Base-by-base conservation (phyloP, 2,797 vertebrate genomes). In the Ibycter americanus region DNA sequence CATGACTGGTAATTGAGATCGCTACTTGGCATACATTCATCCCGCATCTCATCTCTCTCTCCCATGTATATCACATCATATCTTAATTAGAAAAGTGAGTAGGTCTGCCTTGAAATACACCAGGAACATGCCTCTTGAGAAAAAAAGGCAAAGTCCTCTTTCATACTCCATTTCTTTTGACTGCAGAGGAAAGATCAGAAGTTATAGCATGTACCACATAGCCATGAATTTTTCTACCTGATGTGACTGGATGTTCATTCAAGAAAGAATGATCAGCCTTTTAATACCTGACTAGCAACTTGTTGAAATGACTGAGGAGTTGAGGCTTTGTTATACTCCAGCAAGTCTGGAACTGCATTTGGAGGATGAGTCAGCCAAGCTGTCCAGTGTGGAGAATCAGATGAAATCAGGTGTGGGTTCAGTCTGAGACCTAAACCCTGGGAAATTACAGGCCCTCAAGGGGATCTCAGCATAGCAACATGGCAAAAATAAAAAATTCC, bases 31-130 rank as follows among this genome's bases (percentile, higher is more conserved):
- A 89, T 78, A n/a, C 72, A 85, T 89, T 96, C 84, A 83, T 87
- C 42, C 71, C 73, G 79, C 94, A 89, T 85, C 87, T 96, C 93
- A 92, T 93, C 89, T 89, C 84, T 89, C 34, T 80, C 79, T 91
- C 84, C 76, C 76, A 86, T 92, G 83, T 78, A 72, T 87, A 95
- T 87, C 90, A 78, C 71, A 96, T 90, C 73, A 34, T 59, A 89
- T 91, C 92, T 96, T 94, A 96, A 97, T 96, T 91, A 95, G 92
- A 96, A 95, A 93, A 96, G 76, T 92, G 87, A 94, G 89, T 67
- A 89, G 84, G 61, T 93, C 90, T 92, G 82, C 77, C 68, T 93
- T 88, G 68, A 81, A 92, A 87, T 87, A 89, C 67, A n/a, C 61
- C 36, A 67, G 72, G 46, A 95, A 83, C 46, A 44, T 36, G 58